Evolutionary conservation across 2,888 invertebrate species (phyloP), one percentile per base, ranked within the genome.

Genomic region (Nineta flava): DNA sequence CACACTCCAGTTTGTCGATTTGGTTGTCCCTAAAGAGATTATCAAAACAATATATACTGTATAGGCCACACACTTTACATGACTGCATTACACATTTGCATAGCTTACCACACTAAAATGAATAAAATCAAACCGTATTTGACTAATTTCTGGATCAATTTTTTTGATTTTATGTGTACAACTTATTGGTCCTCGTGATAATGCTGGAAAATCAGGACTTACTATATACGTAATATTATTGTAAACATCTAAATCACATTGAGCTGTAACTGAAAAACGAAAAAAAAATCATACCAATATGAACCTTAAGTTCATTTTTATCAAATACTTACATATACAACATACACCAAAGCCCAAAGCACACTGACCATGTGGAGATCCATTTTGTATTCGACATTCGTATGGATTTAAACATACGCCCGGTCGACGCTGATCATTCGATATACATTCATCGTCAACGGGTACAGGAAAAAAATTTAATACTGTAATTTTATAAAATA

Each of bases 341-440:
- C 88, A 88, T 9, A 87, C 87, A 1, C 88, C 88, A 54, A 88
- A 83, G 9, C 88, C 87, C 53, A 84, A 74, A 0, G 87, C 87
- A 60, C 88, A 88, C 57, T 81, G 78, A 0, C 88, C 88, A 35
- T 77, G 74, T 0, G 87, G 79, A 56, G 67, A 65, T n/a, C 76
- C 76, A 49, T 80, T 79, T 58, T 85, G 75, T 59, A 84, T 81
- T 10, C 82, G 73, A 57, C 88, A 88, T 65, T 87, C 87, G 66
- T 88, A 88, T 15, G 83, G 78, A 67, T 88, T 88, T 68, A 87
- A 76, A 65, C 88, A 88, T 59, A 81, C 75, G 50, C 88, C 72
- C 61, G 68, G 67, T 48, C 84, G 74, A 56, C 83, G 74, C 16
- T 80, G 80, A 58, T 82, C 81, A 55, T 76, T 69, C 0, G 87